Base-by-base conservation (phyloP, 2,888 invertebrate species). In the Criorhina ranunculi region DNA sequence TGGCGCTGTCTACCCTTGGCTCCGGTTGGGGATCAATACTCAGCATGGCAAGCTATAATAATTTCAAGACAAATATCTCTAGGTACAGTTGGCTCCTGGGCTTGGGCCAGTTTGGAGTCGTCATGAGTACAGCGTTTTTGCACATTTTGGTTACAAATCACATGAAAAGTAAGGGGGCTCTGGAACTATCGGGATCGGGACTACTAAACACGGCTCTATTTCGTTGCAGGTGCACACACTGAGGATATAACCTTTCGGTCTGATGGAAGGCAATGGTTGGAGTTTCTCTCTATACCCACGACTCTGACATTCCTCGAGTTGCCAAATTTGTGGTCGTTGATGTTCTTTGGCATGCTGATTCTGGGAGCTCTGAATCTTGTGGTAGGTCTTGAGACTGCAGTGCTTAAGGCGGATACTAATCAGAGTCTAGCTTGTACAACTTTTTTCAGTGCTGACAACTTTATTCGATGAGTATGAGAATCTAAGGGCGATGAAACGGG, bases 91-190 rank as follows among this genome's bases (percentile, higher is more conserved):
- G 86, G 82, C 67, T 86, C 5, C 33, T 86, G n/a, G 77, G 82
- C 6, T 9, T 82, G 9, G 82, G 67, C 0, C 86, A 86, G 2
- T 82, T 86, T 17, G 49, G 12, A 11, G 67, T 86, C 2, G 33
- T 86, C 8, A 69, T 82, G 17, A 24, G 79, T 93, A 95, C 2
- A 93, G 96, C 64, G 93, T 93, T 31, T 93, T 94, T 66, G 94
- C 95, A 85, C 35, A 85, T 80, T 1, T 24, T 85, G 17, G 80
- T 80, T 1, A 66, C 80, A 11, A 80, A 80, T 19, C 85, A 85
- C 6, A 40, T 85, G 64, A 85, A 66, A 1, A 66, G 85, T 85
- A 60, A 70, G 70, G 15, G 2, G n/a, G 1, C 12, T 8, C 9
- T 15, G 11, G 8, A 1, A 5, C n/a, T n/a, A n/a, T n/a, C n/a